A percentile compares a stretch with the other conserved stretches of the same genome.
phyloP scores from a whole-genome alignment of 2,888 invertebrate species.

The Teinopalpus imperialis region DNA sequence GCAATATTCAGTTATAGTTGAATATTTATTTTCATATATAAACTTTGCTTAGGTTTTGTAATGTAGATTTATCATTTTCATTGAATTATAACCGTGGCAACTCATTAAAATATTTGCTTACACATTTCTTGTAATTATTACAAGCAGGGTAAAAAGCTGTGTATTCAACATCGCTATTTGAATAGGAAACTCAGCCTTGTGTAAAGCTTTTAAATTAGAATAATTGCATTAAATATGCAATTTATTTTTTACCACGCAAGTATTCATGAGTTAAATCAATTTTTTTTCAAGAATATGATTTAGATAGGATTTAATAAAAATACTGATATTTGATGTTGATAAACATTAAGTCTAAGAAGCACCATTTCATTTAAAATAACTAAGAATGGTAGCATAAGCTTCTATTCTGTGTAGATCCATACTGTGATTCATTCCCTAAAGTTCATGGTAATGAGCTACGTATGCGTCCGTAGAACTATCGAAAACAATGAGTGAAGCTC shows the following conservation, averaged over 20 bases:
- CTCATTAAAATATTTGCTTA: conserved; percentile 6
- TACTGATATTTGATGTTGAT: conserved; percentile 1
- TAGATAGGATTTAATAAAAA: too few species aligned
- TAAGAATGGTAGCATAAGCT: conserved; percentile 7
- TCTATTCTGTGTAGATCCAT: conserved; percentile 14
- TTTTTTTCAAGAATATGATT: too few species aligned
- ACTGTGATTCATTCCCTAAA: conserved; percentile 19
- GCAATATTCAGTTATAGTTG: too few species aligned
- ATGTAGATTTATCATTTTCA: too few species aligned
- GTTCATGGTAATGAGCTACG: conserved; percentile 18
- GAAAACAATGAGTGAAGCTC: conserved; percentile 12
- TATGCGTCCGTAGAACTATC: conserved; percentile 3
- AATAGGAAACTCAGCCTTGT: conserved; percentile 3
- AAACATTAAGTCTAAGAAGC: conserved; percentile 3
- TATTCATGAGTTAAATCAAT: too few species aligned
- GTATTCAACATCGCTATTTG: not conserved
- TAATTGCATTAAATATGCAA: not conserved
- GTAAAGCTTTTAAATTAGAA: conserved; percentile 9
- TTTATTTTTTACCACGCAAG: not conserved
- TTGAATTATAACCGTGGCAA: too few species aligned
- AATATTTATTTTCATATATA: too few species aligned
- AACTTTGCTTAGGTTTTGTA: too few species aligned
- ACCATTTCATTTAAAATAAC: conserved; percentile 3
- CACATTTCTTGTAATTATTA: not conserved
- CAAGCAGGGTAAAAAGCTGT: conserved; percentile 2